A percentile compares a stretch with the other conserved stretches of the same genome.
Evolutionary conservation across 2,113 vertebrate genomes (phyloP).

Genomic region (Columba janthina): DNA sequence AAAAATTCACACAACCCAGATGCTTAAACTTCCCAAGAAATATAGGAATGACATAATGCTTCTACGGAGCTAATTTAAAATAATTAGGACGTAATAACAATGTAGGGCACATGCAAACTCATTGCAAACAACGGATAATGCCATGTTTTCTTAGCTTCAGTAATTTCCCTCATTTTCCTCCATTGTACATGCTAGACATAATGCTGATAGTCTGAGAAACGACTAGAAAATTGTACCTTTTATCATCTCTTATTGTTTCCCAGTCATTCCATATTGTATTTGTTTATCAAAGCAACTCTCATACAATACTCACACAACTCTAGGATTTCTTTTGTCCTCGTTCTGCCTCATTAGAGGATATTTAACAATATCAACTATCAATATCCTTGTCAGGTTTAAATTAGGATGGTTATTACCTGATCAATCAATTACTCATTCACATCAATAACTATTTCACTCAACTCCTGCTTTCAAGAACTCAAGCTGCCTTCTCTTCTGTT

Average conservation of each 20-base stretch:
- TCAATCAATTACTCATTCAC: constrained; percentile 62
- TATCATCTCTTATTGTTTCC: constrained; percentile 40
- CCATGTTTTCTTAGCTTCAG: constrained; percentile 43
- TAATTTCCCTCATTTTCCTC: constrained; percentile 56
- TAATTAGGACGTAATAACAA: constrained; percentile 66
- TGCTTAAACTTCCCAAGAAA: not conserved
- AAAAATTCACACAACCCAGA: not conserved
- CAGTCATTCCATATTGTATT: constrained; percentile 14
- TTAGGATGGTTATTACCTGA: constrained; percentile 62
- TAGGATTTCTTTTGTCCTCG: not conserved
- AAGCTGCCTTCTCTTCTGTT: not conserved
- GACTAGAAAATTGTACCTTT: constrained; percentile 49
- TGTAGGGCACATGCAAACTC: constrained; percentile 34
- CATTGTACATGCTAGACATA: constrained; percentile 23
- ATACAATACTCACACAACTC: not conserved
- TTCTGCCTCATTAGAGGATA: constrained; percentile 53
- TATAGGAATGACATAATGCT: constrained; percentile 64
- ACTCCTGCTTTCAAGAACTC: constrained; percentile 30
- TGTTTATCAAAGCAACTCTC: constrained; percentile 40
- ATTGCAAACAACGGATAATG: constrained; percentile 62
- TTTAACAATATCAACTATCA: constrained; percentile 52
- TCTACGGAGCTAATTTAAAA: constrained; percentile 66
- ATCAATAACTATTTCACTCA: constrained; percentile 43
- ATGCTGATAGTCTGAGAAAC: constrained; percentile 18
- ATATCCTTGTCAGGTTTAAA: constrained; percentile 59